A percentile compares a stretch with the other conserved stretches of the same genome.
These are phyloP conservation scores for Xanthia togata DNA, from an alignment of 2,888 invertebrate genomes.

Conservation along the genomic window DNA sequence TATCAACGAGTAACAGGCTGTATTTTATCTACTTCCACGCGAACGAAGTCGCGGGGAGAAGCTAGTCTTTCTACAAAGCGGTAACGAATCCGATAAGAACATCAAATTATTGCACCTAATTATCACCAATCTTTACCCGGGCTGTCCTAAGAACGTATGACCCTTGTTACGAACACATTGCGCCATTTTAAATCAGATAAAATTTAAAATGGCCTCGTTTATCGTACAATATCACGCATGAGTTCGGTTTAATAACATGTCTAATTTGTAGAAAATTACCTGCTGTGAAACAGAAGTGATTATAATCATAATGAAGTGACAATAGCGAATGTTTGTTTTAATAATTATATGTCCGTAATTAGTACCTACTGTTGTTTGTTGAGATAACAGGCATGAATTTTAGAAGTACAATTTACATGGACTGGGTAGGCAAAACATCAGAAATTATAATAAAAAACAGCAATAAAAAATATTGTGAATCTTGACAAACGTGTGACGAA, in stretches of 20 bases:
- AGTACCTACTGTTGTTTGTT: constrained; percentile 12
- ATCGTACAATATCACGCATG: constrained; percentile 64
- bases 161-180: constrained; percentile 75
- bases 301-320: constrained; percentile 60
- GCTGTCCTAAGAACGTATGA: constrained; percentile 47
- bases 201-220: constrained; percentile 70
- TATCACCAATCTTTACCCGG: constrained; percentile 29
- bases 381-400: neutral
- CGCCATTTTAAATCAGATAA: constrained; percentile 74
- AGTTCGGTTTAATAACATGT: constrained; percentile 58
- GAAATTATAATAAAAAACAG: neutral
- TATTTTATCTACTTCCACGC: no score
- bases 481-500: neutral
- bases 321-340: constrained; percentile 47
- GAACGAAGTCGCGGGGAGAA: no score
- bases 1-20: no score
- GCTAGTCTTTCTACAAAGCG: neutral
- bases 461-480: neutral
- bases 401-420: neutral
- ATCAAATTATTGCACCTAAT: constrained; percentile 24
- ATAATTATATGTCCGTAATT: constrained; percentile 20
- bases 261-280: constrained; percentile 65
- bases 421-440: neutral
- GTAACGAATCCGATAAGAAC: neutral
- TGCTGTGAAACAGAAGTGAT: constrained; percentile 50